Base-by-base conservation (phyloP, 2,113 vertebrate genomes). In the Menura novaehollandiae region DNA sequence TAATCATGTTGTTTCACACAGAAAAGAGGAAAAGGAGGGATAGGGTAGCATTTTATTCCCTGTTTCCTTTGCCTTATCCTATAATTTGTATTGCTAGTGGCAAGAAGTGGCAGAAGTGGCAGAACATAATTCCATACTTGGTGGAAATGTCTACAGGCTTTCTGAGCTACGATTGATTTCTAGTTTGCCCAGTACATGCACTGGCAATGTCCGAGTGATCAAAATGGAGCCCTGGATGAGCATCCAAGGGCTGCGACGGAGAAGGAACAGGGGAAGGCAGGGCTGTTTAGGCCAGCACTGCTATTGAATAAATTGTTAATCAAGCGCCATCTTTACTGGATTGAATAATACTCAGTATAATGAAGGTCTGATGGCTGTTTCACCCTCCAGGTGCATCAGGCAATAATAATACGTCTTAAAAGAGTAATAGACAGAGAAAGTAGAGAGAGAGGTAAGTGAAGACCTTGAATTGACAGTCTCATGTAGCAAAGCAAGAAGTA, bases 141-240 rank as follows among this genome's bases (percentile, higher is more conserved):
- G 20, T 0, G 3, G 13, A 13, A 68, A 32, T 17, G 5, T 30
- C 2, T 2, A 22, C 17, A 67, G 5, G 1, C 2, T 46, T 35
- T 60, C 32, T 59, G 46, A 53, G 9, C 5, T 13, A 41, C 3
- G 23, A 4, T 11, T 56, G 11, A 41, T 56, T 5, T 71, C 47
- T 20, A 84, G 2, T 63, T 75, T 85, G 18, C 26, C 32, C 5
- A 19, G 14, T 63, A 35, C 14, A 16, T 30, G 5, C 33, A 33
- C 24, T 60, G 32, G 7, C 28, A 56, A 19, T 58, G 32, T 69
- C 37, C 55, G 58, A 32, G 24, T n/a, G n/a, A 69, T 79, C 11
- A 62, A 69, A 89, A 44, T 30, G 56, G 49, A 91, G 24, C 11
- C 37, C 1, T 6, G 33, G 41, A 68, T 59, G 21, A 86, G 18